Evolutionary conservation across 2,113 vertebrate genomes (phyloP).

Genomic region (Poeciliopsis prolifica): DNA sequence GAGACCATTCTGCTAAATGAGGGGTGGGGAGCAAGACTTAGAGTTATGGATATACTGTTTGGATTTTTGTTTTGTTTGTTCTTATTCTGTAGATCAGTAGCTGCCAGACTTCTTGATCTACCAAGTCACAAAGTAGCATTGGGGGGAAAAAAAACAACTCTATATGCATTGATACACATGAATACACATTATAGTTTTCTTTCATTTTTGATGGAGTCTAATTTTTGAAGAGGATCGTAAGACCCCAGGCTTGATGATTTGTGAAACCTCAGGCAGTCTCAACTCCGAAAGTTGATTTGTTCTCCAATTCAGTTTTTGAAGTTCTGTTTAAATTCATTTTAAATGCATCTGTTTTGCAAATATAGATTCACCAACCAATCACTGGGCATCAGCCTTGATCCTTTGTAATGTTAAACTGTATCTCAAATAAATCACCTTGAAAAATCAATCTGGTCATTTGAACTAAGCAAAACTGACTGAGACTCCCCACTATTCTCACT

Average conservation of each 20-base stretch:
- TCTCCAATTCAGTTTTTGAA: background rate
- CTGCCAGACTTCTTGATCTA: background rate
- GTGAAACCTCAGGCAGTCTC: background rate
- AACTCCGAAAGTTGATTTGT: background rate
- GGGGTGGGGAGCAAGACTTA: background rate
- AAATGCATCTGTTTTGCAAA: background rate
- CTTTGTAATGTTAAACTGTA: background rate
- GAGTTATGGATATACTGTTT: background rate
- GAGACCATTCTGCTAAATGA: constrained; percentile 21
- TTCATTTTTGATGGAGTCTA: too few species aligned
- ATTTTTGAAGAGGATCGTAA: background rate
- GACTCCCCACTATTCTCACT: too few species aligned
- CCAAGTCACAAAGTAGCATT: background rate
- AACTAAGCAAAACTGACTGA: too few species aligned
- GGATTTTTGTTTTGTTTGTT: background rate
- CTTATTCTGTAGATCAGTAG: too few species aligned
- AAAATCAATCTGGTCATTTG: background rate
- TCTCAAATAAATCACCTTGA: background rate
- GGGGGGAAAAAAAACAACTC: background rate
- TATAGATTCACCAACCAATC: too few species aligned
- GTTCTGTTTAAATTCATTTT: background rate
- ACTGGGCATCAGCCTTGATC: background rate
- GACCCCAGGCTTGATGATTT: background rate
- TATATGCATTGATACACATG: background rate
- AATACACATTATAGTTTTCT: background rate